phyloP scores from a whole-genome alignment of 2,113 vertebrate species.

The Ophthalmolycus amberensis region DNA sequence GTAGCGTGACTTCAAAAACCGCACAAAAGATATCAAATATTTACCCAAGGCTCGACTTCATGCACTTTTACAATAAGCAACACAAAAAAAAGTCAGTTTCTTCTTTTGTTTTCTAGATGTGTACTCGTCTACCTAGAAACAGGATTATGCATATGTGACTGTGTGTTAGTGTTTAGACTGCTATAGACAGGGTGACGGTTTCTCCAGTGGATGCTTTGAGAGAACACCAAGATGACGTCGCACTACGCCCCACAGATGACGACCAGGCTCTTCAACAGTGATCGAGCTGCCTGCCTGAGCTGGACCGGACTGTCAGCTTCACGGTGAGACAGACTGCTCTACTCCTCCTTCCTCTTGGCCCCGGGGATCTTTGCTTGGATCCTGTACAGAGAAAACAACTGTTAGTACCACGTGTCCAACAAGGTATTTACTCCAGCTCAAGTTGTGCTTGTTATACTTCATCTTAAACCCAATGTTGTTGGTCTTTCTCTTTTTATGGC shows the following conservation, averaged over 20 bases:
- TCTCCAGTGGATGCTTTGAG: slow-evolving; percentile 82
- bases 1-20: slow-evolving; percentile 83
- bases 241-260: slow-evolving; percentile 83
- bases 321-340: slow-evolving; percentile 64
- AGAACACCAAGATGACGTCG: slow-evolving; percentile 88
- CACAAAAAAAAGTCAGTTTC: slow-evolving; percentile 89
- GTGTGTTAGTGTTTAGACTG: slow-evolving; percentile 76
- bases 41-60: slow-evolving; percentile 93
- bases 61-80: slow-evolving; percentile 95
- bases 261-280: slow-evolving; percentile 82
- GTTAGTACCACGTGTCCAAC: slow-evolving; percentile 12
- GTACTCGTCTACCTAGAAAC: slow-evolving; percentile 86
- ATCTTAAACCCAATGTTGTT: slow-evolving; percentile 10
- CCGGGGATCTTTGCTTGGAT: slow-evolving; percentile 99
- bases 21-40: slow-evolving; percentile 87
- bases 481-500: slow-evolving; percentile 43
- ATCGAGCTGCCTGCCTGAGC: slow-evolving; percentile 61
- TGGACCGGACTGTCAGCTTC: slow-evolving; percentile 66
- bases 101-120: slow-evolving; percentile 86
- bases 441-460: not conserved
- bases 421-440: slow-evolving; percentile 17
- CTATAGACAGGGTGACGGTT: slow-evolving; percentile 78
- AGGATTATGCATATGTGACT: slow-evolving; percentile 70
- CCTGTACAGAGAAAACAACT: slow-evolving; percentile 77
- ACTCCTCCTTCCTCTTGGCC: slow-evolving; percentile 96